Percentiles rank a stretch among this genome's conserved stretches.
These are phyloP conservation scores for Spodoptera frugiperda DNA, from an alignment of 1,140 invertebrate species.

Conservation along the genomic window DNA sequence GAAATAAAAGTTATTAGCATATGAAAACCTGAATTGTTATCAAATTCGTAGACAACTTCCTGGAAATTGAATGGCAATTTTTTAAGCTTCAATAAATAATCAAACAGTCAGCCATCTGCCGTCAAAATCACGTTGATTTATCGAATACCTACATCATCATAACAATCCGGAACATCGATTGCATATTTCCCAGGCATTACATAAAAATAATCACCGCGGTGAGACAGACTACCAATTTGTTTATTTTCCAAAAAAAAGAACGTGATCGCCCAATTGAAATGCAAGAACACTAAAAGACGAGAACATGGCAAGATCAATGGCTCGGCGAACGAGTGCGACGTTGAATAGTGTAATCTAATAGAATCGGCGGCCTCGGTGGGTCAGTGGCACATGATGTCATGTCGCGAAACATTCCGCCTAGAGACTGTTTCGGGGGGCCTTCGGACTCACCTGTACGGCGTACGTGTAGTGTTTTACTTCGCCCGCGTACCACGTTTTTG, in stretches of 20 bases:
- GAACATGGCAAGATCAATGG: slow-evolving; percentile 56
- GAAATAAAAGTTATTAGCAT: slow-evolving; percentile 14
- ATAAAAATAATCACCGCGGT: slow-evolving; percentile 16
- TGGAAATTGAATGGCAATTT: background rate
- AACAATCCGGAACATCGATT: slow-evolving; percentile 22
- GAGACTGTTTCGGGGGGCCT: slow-evolving; percentile 45
- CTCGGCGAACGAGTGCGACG: slow-evolving; percentile 35
- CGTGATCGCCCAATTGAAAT: slow-evolving; percentile 42
- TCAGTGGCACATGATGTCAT: slow-evolving; percentile 70
- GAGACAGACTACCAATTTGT: slow-evolving; percentile 42
- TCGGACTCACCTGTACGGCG: slow-evolving; percentile 41
- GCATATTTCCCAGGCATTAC: slow-evolving; percentile 41
- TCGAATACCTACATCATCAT: background rate
- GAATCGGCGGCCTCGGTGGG: slow-evolving; percentile 64
- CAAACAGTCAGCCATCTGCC: background rate
- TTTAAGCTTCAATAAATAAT: too few species aligned
- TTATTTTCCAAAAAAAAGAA: slow-evolving; percentile 41
- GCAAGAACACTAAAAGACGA: slow-evolving; percentile 37
- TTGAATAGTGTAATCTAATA: slow-evolving; percentile 55
- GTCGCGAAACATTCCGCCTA: slow-evolving; percentile 63
- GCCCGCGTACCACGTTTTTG: slow-evolving; percentile 47
- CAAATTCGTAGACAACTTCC: background rate
- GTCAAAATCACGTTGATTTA: background rate
- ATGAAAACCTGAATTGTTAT: slow-evolving; percentile 1
- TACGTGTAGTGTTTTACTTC: slow-evolving; percentile 34